phyloP scores from a whole-genome alignment of 2,797 vertebrate species.

The Sibirionetta formosa region DNA sequence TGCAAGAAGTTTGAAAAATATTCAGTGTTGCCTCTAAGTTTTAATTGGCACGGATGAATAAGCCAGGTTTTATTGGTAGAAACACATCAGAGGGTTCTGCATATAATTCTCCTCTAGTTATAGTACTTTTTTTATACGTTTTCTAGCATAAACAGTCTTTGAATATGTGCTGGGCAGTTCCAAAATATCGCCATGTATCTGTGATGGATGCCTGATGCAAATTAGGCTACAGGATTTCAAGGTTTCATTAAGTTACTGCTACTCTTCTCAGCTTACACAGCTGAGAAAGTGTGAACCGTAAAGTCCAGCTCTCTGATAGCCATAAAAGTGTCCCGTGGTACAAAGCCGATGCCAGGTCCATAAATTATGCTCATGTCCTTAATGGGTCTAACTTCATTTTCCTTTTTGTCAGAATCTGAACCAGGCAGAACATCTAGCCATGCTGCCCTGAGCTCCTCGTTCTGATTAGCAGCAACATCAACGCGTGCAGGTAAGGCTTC shows the following conservation, averaged over 20 bases:
- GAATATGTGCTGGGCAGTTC: background rate
- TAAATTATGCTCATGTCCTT: rapidly evolving
- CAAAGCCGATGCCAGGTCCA: background rate
- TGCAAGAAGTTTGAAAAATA: background rate
- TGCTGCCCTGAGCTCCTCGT: background rate
- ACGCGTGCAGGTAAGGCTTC: background rate
- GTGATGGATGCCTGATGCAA: background rate
- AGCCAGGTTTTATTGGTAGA: background rate
- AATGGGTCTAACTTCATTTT: background rate
- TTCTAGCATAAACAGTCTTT: background rate
- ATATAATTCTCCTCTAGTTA: background rate
- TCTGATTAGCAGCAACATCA: background rate
- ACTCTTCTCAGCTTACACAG: background rate
- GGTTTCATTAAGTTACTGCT: background rate
- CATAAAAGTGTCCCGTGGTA: background rate
- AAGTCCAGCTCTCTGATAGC: background rate
- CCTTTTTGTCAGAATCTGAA: background rate
- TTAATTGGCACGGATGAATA: background rate
- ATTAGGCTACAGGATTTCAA: background rate
- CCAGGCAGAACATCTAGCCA: background rate
- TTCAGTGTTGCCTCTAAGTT: background rate
- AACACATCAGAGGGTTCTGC: background rate
- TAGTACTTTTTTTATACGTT: background rate
- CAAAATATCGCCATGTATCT: rapidly evolving
- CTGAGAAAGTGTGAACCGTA: background rate